Evolutionary conservation across 2,888 invertebrate genomes (phyloP).

Genomic region (Eremobia ochroleuca): DNA sequence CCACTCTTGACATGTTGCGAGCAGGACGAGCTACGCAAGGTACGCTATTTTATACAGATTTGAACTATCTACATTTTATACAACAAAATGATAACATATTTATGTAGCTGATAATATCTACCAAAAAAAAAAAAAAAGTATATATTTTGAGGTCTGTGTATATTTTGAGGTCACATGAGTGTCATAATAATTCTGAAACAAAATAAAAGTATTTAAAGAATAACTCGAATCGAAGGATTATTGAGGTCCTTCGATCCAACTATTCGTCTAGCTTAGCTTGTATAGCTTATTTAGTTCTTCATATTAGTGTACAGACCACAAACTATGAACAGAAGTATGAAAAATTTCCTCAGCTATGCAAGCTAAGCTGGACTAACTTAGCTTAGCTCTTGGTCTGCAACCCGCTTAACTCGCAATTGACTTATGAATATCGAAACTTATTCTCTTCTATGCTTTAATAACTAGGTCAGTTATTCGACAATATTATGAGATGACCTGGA

Average conservation of each 20-base stretch:
- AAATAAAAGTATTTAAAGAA: not conserved
- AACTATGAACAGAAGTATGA: too few species aligned
- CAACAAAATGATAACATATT: not conserved
- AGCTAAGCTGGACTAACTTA: too few species aligned
- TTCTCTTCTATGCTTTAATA: not conserved
- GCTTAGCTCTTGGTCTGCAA: too few species aligned
- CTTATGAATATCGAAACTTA: not conserved
- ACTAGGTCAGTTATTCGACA: not conserved
- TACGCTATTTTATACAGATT: conserved; percentile 28
- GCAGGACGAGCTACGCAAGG: conserved; percentile 37
- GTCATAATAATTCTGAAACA: not conserved
- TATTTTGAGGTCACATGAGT: not conserved
- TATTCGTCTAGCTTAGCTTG: too few species aligned
- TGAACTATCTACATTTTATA: not conserved
- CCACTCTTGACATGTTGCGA: conserved; percentile 63
- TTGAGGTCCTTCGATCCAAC: not conserved
- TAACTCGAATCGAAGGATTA: not conserved
- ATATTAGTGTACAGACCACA: too few species aligned
- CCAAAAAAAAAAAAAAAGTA: too few species aligned
- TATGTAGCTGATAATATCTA: not conserved
- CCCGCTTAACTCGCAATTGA: too few species aligned
- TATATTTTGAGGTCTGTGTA: too few species aligned
- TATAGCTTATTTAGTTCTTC: too few species aligned
- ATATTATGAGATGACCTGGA: not conserved
- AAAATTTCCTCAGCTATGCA: too few species aligned